Percentiles rank a stretch among this genome's conserved stretches.
These are phyloP conservation scores for Panzeria rudis DNA, from an alignment of 2,888 invertebrate genomes.

Conservation along the genomic window DNA sequence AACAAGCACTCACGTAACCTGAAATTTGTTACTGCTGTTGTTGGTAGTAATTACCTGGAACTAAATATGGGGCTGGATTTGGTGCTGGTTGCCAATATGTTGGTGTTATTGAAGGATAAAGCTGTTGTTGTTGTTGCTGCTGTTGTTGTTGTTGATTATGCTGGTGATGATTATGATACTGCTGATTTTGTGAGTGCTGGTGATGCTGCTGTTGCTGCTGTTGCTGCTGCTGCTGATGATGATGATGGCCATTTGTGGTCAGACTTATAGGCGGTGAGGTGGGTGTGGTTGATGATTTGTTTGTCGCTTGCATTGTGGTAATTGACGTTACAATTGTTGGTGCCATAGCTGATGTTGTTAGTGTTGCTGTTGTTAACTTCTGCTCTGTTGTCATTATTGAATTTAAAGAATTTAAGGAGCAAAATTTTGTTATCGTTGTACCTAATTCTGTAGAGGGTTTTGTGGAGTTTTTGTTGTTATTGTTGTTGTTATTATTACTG, in stretches of 20 bases:
- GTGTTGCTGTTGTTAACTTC: conserved; percentile 65
- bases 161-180: conserved; percentile 58
- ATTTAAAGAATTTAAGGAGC: conserved; percentile 69
- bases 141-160: conserved; percentile 57
- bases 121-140: conserved; percentile 78
- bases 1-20: conserved; percentile 36
- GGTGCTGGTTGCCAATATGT: conserved; percentile 93
- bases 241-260: conserved; percentile 72
- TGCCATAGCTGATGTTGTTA: conserved; percentile 56
- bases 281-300: conserved; percentile 71
- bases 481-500: conserved; percentile 59
- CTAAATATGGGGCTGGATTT: conserved; percentile 91
- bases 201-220: conserved; percentile 61
- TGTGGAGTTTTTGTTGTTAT: conserved; percentile 59
- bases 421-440: conserved; percentile 56
- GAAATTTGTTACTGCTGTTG: conserved; percentile 15
- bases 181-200: conserved; percentile 52
- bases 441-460: not conserved
- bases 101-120: conserved; percentile 91
- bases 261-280: conserved; percentile 72
- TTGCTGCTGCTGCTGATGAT: conserved; percentile 57
- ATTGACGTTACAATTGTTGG: conserved; percentile 63
- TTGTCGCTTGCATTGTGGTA: conserved; percentile 69
- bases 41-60: conserved; percentile 88
- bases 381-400: conserved; percentile 64